phyloP scores from a whole-genome alignment of 2,888 invertebrate species.

The Unio pictorum region DNA sequence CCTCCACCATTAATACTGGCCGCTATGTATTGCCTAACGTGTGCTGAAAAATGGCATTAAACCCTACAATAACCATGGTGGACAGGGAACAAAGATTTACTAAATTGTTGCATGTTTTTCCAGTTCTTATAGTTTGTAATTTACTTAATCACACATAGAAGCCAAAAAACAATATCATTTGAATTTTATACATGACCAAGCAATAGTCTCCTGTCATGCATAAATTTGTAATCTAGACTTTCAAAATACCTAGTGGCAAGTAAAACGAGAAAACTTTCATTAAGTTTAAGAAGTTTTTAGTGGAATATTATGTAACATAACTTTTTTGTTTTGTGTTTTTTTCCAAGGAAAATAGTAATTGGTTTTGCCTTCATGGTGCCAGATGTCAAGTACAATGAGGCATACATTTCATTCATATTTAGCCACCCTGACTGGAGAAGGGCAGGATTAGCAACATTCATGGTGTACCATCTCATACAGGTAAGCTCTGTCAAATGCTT shows the following conservation, averaged over 20 bases:
- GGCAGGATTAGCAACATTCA: constrained; percentile 87
- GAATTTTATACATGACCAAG: no score
- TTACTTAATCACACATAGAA: no score
- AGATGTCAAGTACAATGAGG: constrained; percentile 84
- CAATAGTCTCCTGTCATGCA: no score
- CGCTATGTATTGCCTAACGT: no score
- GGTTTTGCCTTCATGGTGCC: constrained; percentile 94
- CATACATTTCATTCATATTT: constrained; percentile 91
- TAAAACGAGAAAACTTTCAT: neutral
- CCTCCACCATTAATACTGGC: no score
- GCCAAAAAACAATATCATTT: no score
- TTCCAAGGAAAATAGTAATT: constrained; percentile 80
- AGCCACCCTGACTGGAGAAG: constrained; percentile 90
- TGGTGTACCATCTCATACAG: constrained; percentile 93
- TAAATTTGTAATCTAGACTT: no score
- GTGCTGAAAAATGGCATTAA: no score
- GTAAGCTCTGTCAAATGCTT: constrained; percentile 70
- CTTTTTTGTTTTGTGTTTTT: constrained; percentile 5
- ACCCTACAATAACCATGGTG: no score
- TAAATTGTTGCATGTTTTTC: no score
- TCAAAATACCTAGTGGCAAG: neutral
- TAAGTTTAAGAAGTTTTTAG: neutral
- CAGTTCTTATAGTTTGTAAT: no score
- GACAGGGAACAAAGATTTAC: no score
- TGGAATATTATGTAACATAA: neutral